Evolutionary conservation across 2,888 invertebrate genomes (phyloP).

Genomic region (Diarsia dahlii): DNA sequence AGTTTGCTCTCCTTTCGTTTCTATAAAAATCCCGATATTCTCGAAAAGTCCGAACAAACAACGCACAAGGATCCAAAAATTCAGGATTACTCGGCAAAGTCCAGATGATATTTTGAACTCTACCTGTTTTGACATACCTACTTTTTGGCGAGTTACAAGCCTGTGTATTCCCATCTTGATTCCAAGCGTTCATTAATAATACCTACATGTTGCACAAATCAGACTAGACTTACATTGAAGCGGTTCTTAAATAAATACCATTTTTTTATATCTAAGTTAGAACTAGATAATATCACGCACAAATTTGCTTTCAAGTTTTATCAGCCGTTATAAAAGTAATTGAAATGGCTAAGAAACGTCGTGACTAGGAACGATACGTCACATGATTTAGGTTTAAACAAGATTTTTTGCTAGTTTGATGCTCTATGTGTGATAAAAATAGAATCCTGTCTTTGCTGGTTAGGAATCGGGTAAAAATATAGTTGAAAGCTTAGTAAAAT

Average conservation of each 20-base stretch:
- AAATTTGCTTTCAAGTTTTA: constrained; percentile 71
- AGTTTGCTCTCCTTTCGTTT: background rate
- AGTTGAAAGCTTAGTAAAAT: background rate
- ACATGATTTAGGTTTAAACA: constrained; percentile 52
- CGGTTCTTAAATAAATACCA: constrained; percentile 76
- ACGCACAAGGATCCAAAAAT: background rate
- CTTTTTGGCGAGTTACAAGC: background rate
- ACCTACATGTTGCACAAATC: constrained; percentile 74
- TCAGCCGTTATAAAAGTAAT: constrained; percentile 62
- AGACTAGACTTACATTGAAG: constrained; percentile 83
- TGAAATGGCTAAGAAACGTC: constrained; percentile 67
- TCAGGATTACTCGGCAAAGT: background rate
- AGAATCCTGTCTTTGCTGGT: background rate
- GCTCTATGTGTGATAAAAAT: background rate
- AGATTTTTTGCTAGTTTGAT: background rate
- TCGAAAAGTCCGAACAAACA: background rate
- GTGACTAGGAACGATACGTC: constrained; percentile 62
- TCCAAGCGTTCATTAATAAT: constrained; percentile 63
- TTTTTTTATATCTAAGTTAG: constrained; percentile 76
- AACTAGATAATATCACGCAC: constrained; percentile 85
- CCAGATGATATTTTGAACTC: no score
- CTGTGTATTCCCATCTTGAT: background rate
- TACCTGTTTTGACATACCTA: background rate
- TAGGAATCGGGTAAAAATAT: background rate
- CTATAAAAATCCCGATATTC: background rate